These are phyloP conservation scores for Yponomeuta cagnagella DNA, from an alignment of 2,888 invertebrate genomes.

Conservation along the genomic window DNA sequence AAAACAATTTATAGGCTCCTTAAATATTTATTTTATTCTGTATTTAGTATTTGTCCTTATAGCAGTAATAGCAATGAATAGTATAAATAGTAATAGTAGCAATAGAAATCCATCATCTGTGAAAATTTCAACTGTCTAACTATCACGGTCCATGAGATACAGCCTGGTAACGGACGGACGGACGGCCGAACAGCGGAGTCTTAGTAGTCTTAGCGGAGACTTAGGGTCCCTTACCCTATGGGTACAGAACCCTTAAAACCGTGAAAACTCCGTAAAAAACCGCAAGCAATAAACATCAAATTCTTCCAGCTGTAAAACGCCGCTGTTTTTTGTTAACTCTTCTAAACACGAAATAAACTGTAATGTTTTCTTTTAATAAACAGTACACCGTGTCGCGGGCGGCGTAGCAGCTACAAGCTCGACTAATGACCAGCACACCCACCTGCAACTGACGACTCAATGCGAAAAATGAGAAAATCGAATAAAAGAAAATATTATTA, in stretches of 20 bases:
- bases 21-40: too few relatives aligned
- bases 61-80: too few relatives aligned
- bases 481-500: conserved; percentile 44
- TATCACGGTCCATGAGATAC: too few relatives aligned
- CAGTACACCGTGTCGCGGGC: not conserved
- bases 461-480: conserved; percentile 36
- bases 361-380: not conserved
- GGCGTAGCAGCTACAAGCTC: conserved; percentile 20
- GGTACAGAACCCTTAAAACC: too few relatives aligned
- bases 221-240: too few relatives aligned
- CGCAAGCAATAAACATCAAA: not conserved
- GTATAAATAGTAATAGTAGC: too few relatives aligned
- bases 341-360: not conserved
- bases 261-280: not conserved
- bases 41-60: too few relatives aligned
- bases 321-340: not conserved
- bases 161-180: too few relatives aligned
- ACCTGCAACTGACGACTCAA: conserved; percentile 55
- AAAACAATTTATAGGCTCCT: not conserved
- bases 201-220: too few relatives aligned
- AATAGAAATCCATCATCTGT: too few relatives aligned
- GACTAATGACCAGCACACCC: conserved; percentile 51
- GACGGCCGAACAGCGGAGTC: too few relatives aligned
- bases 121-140: too few relatives aligned
- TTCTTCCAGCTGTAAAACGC: not conserved